Base-by-base conservation (phyloP, 2,113 vertebrate genomes). In the Sebastes fasciatus region DNA sequence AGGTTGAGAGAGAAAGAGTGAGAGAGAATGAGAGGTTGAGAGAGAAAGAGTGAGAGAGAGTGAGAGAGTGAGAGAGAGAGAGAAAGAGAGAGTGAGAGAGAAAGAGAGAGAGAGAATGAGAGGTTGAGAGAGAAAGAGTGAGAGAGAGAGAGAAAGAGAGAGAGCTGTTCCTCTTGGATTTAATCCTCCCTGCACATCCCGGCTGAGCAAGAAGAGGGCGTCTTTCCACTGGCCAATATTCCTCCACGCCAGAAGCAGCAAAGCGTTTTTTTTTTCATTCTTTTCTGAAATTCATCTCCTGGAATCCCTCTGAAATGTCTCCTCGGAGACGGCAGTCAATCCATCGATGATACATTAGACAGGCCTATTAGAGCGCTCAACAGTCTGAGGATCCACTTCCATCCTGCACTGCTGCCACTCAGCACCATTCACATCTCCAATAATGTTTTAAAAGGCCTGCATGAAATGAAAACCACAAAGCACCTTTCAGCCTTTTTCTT, bases 141-240 rank as follows among this genome's bases (percentile, higher is more conserved):
- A 26, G 26, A 26, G 26, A 26, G 26, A 7, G 48, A 49, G 48
- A 2, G 49, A 14, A 14, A 5, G 55, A 79, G 72, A 83, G 77
- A 82, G 73, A 75, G 74, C 64, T 21, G 66, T 80, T 87, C 88
- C 80, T 79, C 78, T 74, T 62, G 74, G 91, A 85, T 75, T 82
- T 79, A 83, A 76, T 91, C 89, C 90, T 92, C 86, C 67, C 93
- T 97, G 96, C 97, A 96, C 94, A 94, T 96, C 96, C 93, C 55
- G 71, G 74, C 83, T 93, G 92, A 82, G 88, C 95, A 95, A 94
- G 91, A 96, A 97, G 96, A 95, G 96, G 96, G 96, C 96, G 96
- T 96, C 92, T 96, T 92, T 90, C 79, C 87, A 74, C 89, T 75
- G 68, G 52, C 45, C 81, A 80, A 61, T 23, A 77, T 77, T 65